Base-by-base conservation (phyloP, 2,888 invertebrate species). In the Molanna angustata region DNA sequence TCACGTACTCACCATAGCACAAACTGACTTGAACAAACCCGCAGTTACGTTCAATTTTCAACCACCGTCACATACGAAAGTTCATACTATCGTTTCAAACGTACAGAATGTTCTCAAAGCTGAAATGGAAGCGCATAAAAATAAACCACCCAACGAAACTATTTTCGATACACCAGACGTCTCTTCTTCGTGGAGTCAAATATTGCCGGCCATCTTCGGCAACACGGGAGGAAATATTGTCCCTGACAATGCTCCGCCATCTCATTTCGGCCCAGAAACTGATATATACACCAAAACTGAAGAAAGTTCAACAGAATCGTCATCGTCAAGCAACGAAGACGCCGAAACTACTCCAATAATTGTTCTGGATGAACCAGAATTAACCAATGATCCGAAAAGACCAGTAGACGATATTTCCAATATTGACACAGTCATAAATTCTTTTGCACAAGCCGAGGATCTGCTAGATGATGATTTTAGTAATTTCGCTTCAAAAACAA, bases 71-170 rank as follows among this genome's bases (percentile, higher is more conserved):
- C 81, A 83, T 59, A 83, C 80, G 56, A 82, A 84, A 69, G 87
- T 91, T 0, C 85, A 89, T 64, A 90, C 83, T 59, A 88, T 92
- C 4, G 87, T 92, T 0, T 83, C 83, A 31, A 90, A 87, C 63
- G 91, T 92, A 1, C 90, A 92, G 67, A 88, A 83, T 66, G 90
- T 92, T 11, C 71, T 92, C 0, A 88, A 88, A 68, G 85, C 85
- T 47, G 90, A 91, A 71, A 80, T 88, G 69, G 85, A 84, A 58
- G 69, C 74, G 64, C 78, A 68, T 65, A 84, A 73, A 72, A 83
- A 75, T 57, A 67, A 80, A 66, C 65, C 71, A 65, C 63, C 72
- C 66, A 58, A 67, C 64, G 53, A 60, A 69, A 22, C 72, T 72
- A 71, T 80, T 3, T 71, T 86, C 49, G 86, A 86, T 61, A 86